Evolutionary conservation across 2,113 vertebrate genomes (phyloP).

Genomic region (Pseudonaja textilis): DNA sequence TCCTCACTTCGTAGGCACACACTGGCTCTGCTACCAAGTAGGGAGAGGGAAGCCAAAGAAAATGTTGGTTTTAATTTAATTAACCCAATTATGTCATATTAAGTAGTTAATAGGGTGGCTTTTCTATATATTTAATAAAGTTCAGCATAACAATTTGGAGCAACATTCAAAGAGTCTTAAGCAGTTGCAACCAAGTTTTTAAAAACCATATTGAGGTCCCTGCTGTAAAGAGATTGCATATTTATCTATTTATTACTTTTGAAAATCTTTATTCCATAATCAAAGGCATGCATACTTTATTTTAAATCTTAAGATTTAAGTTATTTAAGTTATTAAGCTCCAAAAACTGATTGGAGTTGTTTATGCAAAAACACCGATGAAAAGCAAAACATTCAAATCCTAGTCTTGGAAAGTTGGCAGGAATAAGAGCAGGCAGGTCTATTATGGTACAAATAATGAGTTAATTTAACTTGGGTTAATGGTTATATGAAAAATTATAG

Average conservation of each 20-base stretch:
- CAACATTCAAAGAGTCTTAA: background rate
- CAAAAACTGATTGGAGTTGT: constrained; percentile 47
- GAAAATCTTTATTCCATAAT: constrained; percentile 47
- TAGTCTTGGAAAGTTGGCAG: constrained; percentile 34
- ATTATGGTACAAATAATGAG: constrained; percentile 57
- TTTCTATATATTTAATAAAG: background rate
- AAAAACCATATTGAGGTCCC: background rate
- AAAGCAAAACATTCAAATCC: constrained; percentile 30
- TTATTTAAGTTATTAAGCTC: background rate
- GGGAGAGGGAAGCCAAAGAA: background rate
- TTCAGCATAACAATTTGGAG: background rate
- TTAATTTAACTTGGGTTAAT: constrained; percentile 47
- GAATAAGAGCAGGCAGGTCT: constrained; percentile 58
- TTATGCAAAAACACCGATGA: constrained; percentile 19
- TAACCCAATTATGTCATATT: background rate
- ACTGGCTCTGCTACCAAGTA: background rate
- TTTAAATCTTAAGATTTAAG: constrained; percentile 35
- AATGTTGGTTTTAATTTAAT: background rate
- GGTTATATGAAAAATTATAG: constrained; percentile 49
- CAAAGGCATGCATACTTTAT: constrained; percentile 6
- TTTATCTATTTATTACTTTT: constrained; percentile 44
- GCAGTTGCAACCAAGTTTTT: background rate
- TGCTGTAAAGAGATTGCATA: background rate
- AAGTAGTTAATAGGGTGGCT: background rate
- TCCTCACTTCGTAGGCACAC: background rate